Evolutionary conservation across 2,888 invertebrate genomes (phyloP).

Genomic region (Pycnomerus fuliginosus): DNA sequence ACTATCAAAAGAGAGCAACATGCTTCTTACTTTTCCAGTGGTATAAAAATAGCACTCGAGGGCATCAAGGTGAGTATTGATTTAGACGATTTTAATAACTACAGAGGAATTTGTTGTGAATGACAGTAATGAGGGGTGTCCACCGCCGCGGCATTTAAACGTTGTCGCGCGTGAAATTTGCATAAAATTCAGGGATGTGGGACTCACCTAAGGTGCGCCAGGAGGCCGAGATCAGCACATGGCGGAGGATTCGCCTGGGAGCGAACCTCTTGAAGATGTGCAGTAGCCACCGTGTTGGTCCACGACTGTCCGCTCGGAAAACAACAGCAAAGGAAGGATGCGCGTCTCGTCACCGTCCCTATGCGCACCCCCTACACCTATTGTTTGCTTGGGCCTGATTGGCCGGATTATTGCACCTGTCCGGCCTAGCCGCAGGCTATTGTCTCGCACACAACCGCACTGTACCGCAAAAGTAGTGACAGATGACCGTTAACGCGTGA

Average conservation of each 20-base stretch:
- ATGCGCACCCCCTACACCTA: constrained; percentile 46
- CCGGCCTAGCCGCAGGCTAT: constrained; percentile 27
- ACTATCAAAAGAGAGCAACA: constrained; percentile 3
- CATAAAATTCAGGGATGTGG: no score
- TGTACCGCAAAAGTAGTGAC: constrained; percentile 5
- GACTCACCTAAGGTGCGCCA: constrained; percentile 51
- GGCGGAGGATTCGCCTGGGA: constrained; percentile 49
- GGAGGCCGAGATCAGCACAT: constrained; percentile 47
- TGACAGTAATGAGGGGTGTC: neutral
- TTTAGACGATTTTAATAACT: constrained; percentile 2
- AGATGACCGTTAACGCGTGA: constrained; percentile 31
- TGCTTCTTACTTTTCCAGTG: constrained; percentile 1
- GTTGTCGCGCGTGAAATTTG: no score
- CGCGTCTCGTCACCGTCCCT: constrained; percentile 38
- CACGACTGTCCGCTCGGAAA: constrained; percentile 1
- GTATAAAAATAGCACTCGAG: constrained; percentile 1
- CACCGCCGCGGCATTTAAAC: no score
- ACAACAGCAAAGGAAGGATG: constrained; percentile 38
- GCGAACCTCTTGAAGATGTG: constrained; percentile 53
- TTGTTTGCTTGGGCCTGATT: constrained; percentile 41
- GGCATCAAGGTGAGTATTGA: constrained; percentile 2
- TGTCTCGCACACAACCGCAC: constrained; percentile 31
- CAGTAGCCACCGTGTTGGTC: constrained; percentile 50
- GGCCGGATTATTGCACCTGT: constrained; percentile 25
- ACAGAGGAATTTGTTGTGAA: neutral